Percentiles rank a stretch among this genome's conserved stretches.
These are phyloP conservation scores for Knipowitschia caucasica DNA, from an alignment of 2,797 vertebrate genomes.

Conservation along the genomic window DNA sequence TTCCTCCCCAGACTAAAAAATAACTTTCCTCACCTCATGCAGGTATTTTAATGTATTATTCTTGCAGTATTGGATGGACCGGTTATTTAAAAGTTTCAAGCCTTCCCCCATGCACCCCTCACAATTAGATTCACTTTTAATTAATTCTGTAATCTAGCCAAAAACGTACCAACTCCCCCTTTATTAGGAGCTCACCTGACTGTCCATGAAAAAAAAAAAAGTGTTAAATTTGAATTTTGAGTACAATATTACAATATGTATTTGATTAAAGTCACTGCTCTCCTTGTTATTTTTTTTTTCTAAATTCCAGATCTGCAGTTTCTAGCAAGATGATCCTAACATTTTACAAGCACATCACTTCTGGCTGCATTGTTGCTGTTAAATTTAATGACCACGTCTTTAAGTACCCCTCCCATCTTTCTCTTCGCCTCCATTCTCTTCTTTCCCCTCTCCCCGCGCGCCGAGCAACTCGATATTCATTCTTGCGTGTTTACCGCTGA, in stretches of 20 bases:
- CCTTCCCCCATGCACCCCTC: neutral
- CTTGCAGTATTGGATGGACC: neutral
- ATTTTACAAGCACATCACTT: neutral
- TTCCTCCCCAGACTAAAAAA: too few relatives aligned
- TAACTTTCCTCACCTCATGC: too few relatives aligned
- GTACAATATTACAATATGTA: neutral
- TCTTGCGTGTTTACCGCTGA: slow-evolving; percentile 38
- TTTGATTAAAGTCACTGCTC: neutral
- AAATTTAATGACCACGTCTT: slow-evolving; percentile 1
- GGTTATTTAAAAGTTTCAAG: neutral
- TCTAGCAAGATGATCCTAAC: neutral
- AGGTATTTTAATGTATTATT: too few relatives aligned
- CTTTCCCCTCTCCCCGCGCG: neutral
- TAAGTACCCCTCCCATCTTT: neutral
- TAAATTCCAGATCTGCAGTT: neutral
- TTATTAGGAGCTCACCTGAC: slow-evolving; percentile 4
- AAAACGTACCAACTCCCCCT: neutral
- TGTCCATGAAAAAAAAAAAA: neutral
- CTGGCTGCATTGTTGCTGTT: slow-evolving; percentile 2
- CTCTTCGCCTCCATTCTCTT: neutral
- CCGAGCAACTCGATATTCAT: slow-evolving; percentile 44
- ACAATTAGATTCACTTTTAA: too few relatives aligned
- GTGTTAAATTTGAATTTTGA: too few relatives aligned
- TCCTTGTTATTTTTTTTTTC: slow-evolving; percentile 2
- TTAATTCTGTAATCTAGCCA: too few relatives aligned